These are phyloP conservation scores for Microctonus brassicae DNA, from an alignment of 2,888 invertebrate genomes.

Conservation along the genomic window DNA sequence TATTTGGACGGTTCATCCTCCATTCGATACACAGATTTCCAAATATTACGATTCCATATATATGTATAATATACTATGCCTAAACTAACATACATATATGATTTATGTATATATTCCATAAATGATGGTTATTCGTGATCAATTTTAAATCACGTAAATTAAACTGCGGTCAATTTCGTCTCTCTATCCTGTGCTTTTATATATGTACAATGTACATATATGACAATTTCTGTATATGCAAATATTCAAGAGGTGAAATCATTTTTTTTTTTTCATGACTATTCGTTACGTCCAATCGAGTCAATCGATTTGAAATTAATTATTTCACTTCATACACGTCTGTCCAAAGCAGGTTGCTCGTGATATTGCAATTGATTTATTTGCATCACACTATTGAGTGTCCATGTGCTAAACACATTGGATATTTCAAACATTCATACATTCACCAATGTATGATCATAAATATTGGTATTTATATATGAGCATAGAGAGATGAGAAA, in stretches of 20 bases:
- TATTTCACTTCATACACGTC: slow-evolving; percentile 37
- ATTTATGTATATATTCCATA: background rate
- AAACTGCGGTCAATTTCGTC: background rate
- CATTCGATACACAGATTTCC: slow-evolving; percentile 8
- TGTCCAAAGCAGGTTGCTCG: slow-evolving; percentile 37
- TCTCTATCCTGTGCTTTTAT: background rate
- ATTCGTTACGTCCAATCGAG: slow-evolving; percentile 21
- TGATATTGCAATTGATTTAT: slow-evolving; percentile 45
- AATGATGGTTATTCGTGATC: background rate
- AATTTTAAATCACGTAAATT: background rate
- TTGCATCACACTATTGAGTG: background rate
- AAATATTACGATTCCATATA: background rate
- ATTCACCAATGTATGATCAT: background rate
- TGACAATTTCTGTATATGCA: background rate
- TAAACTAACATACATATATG: background rate
- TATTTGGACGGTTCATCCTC: background rate
- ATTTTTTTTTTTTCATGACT: background rate
- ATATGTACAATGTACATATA: too few species aligned
- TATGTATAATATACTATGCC: background rate
- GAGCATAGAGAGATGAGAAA: background rate
- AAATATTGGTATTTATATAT: background rate
- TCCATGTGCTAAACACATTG: background rate
- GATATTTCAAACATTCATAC: background rate
- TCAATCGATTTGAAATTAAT: slow-evolving; percentile 51
- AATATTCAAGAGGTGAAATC: background rate